Evolutionary conservation across 35 echinoderm and acorn worm genomes (phyloP).

Genomic region (Apostichopus japonicus): DNA sequence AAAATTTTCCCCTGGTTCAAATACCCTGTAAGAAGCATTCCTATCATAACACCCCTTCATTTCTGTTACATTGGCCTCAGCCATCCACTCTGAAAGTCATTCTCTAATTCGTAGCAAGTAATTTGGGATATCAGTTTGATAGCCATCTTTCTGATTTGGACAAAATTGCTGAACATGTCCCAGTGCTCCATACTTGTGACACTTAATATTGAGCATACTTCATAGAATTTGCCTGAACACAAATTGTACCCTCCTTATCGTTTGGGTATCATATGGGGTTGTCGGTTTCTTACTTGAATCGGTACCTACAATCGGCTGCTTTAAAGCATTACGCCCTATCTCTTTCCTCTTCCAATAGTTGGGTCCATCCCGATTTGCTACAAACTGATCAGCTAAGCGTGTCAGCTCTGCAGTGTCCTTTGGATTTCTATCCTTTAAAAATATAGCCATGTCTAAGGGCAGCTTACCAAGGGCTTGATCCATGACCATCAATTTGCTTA

Average conservation of each 20-base stretch:
- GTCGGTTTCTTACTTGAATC: neutral
- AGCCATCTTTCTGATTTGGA: neutral
- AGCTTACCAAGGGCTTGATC: constrained; percentile 36
- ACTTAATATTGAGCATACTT: neutral
- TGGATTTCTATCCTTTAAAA: constrained; percentile 16
- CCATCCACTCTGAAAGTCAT: no score
- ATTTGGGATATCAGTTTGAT: no score
- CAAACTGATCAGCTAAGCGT: constrained; percentile 2
- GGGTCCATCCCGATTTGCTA: neutral
- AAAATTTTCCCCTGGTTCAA: no score
- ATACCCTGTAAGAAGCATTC: no score
- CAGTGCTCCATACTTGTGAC: neutral
- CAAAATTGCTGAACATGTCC: neutral
- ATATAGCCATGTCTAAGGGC: neutral
- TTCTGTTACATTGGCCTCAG: no score
- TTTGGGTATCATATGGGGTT: neutral
- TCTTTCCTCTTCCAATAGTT: constrained; percentile 21
- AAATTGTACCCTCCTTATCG: neutral
- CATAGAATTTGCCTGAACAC: no score
- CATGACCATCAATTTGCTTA: constrained; percentile 42
- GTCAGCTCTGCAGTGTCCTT: neutral
- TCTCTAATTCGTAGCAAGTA: no score
- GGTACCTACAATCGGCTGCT: neutral
- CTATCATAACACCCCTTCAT: no score
- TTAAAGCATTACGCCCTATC: neutral